phyloP scores from a whole-genome alignment of 2,888 invertebrate species.

The Sarcophaga rosellei region DNA sequence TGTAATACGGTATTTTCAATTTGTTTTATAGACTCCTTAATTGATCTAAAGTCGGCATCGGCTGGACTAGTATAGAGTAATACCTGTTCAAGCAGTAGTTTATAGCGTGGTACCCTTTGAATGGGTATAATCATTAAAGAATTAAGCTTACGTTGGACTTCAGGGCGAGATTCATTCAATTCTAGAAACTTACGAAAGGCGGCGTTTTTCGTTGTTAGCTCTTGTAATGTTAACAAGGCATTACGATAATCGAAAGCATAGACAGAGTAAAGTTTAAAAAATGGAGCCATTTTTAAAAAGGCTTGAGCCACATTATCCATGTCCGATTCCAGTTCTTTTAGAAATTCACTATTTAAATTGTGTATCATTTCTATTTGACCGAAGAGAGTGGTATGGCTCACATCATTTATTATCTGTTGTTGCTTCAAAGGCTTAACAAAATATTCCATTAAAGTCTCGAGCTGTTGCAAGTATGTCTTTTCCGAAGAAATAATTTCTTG shows the following conservation, averaged over 20 bases:
- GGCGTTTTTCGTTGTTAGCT: conserved; percentile 82
- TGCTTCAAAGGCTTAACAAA: conserved; percentile 85
- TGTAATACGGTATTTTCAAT: conserved; percentile 87
- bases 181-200: conserved; percentile 84
- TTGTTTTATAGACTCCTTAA: conserved; percentile 85
- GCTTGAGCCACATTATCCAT: conserved; percentile 85
- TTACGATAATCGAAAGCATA: conserved; percentile 89
- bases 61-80: conserved; percentile 83
- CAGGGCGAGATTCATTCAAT: conserved; percentile 86
- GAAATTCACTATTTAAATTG: conserved; percentile 84
- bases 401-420: conserved; percentile 82
- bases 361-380: conserved; percentile 86
- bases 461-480: conserved; percentile 85
- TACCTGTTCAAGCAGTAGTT: conserved; percentile 87
- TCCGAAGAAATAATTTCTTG: conserved; percentile 88
- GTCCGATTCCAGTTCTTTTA: conserved; percentile 83
- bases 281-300: conserved; percentile 88
- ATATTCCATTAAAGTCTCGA: conserved; percentile 85
- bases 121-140: conserved; percentile 89
- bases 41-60: conserved; percentile 83
- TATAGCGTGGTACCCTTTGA: conserved; percentile 89
- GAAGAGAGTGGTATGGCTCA: conserved; percentile 83
- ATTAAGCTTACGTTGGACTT: conserved; percentile 87
- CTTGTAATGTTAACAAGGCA: conserved; percentile 84
- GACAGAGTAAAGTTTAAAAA: conserved; percentile 89